Evolutionary conservation across 2,797 vertebrate genomes (phyloP).

Genomic region (Danio jaintianensis): DNA sequence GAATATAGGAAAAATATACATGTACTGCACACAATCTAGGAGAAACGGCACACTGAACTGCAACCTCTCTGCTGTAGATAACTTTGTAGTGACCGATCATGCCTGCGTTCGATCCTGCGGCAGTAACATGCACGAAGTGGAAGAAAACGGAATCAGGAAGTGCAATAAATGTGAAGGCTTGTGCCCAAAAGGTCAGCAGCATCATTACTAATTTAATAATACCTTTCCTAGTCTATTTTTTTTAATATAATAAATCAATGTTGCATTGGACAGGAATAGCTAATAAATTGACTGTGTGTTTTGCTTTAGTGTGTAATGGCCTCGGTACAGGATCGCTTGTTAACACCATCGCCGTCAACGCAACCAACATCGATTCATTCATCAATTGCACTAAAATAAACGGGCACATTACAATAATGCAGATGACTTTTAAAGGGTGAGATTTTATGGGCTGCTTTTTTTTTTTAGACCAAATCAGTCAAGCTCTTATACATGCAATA

Average conservation of each 20-base stretch:
- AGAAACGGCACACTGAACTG: not conserved
- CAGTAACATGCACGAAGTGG: slow-evolving; percentile 82
- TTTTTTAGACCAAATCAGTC: accelerated
- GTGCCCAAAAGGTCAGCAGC: slow-evolving; percentile 88
- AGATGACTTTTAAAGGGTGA: slow-evolving; percentile 86
- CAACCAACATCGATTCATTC: slow-evolving; percentile 91
- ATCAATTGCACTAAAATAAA: slow-evolving; percentile 92
- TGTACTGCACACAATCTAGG: not conserved
- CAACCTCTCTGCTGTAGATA: slow-evolving; percentile 74
- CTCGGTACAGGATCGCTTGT: slow-evolving; percentile 81
- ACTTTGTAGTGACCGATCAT: slow-evolving; percentile 90
- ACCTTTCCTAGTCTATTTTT: not conserved
- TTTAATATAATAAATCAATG: not conserved
- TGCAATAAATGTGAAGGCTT: slow-evolving; percentile 90
- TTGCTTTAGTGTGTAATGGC: slow-evolving; percentile 83
- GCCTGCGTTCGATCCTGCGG: slow-evolving; percentile 89
- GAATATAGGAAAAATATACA: no score
- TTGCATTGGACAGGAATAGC: not conserved
- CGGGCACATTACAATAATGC: slow-evolving; percentile 83
- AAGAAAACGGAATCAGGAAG: slow-evolving; percentile 85
- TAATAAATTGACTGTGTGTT: not conserved
- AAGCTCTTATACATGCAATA: not conserved
- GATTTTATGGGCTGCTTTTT: slow-evolving; percentile 54
- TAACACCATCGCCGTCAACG: slow-evolving; percentile 86
- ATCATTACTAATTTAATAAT: not conserved